Base-by-base conservation (phyloP, 2,797 vertebrate genomes). In the Rhinogobio ventralis region DNA sequence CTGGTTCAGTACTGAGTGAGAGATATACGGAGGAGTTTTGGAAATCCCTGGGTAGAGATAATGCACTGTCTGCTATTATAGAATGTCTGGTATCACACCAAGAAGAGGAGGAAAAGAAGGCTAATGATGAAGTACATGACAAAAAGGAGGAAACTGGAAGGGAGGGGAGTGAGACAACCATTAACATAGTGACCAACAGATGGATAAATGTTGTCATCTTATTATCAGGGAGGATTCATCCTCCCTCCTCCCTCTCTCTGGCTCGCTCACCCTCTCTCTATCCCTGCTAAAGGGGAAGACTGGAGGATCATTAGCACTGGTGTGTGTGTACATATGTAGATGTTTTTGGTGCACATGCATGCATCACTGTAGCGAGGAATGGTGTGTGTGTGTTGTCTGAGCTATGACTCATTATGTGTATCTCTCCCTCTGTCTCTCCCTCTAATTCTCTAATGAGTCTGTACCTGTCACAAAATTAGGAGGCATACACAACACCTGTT, bases 161-260 rank as follows among this genome's bases (percentile, higher is more conserved):
- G 68, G 57, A 67, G 36, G 55, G 49, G 33, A 39, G 39, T 30
- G 51, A 53, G 72, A 45, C 20, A 33, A 73, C 53, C 74, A 60
- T 81, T 74, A 79, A 85, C 82, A 84, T 57, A 78, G 64, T 79
- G 75, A 84, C 53, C 53, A 84, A 72, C 75, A 79, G 83, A 84
- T 78, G 75, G 83, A 84, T 78, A 84, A 79, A 84, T 62, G 67
- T 71, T 84, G 83, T 84, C 83, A 30, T 71, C 51, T 49, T 53
- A 82, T 86, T 72, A 82, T 83, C 67, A 79, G n/a, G 68, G 30
- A 71, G 85, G 66, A 78, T 79, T 36, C 66, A 55, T 83, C 55
- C 83, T 64, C 73, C 64, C 49, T 45, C 42, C 25, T 67, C 51
- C 51, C 7, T 39, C n/a, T 71, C n/a, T 55, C 79, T 81, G 13